Evolutionary conservation across 2,888 invertebrate species (phyloP).

Genomic region (Agonopterix heracliana): DNA sequence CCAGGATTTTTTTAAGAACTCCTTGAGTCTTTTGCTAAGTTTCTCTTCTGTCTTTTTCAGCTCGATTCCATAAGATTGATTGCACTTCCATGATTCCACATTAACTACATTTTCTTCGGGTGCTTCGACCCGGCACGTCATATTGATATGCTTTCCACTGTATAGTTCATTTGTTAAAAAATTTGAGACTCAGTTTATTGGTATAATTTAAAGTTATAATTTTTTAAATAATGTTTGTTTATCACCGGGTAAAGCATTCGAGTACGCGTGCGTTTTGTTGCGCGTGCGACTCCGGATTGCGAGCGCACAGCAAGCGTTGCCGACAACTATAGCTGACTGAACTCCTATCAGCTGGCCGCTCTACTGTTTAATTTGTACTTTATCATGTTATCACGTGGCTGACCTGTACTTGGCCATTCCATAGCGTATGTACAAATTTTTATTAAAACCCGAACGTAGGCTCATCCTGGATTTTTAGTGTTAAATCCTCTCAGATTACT

Average conservation of each 20-base stretch:
- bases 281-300: constrained; percentile 45
- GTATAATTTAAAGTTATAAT: constrained; percentile 3
- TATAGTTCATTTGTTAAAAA: constrained; percentile 52
- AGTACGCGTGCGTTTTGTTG: constrained; percentile 25
- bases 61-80: constrained; percentile 42
- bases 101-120: constrained; percentile 62
- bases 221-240: constrained; percentile 8
- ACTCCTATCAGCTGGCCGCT: constrained; percentile 57
- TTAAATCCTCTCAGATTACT: too few relatives aligned
- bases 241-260: constrained; percentile 1
- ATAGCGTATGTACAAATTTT: constrained; percentile 11
- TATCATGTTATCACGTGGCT: constrained; percentile 63
- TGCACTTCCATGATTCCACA: constrained; percentile 60
- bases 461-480: too few relatives aligned
- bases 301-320: constrained; percentile 49
- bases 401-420: constrained; percentile 23
- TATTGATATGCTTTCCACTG: constrained; percentile 50
- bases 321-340: constrained; percentile 46
- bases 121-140: constrained; percentile 69
- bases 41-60: constrained; percentile 47
- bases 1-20: constrained; percentile 59
- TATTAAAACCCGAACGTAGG: neutral
- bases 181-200: constrained; percentile 6
- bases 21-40: constrained; percentile 52
- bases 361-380: constrained; percentile 67